A percentile compares a stretch with the other conserved stretches of the same genome.
Conservation (phyloP, 2,797 vertebrate genomes). For the Periparus ater region DNA sequence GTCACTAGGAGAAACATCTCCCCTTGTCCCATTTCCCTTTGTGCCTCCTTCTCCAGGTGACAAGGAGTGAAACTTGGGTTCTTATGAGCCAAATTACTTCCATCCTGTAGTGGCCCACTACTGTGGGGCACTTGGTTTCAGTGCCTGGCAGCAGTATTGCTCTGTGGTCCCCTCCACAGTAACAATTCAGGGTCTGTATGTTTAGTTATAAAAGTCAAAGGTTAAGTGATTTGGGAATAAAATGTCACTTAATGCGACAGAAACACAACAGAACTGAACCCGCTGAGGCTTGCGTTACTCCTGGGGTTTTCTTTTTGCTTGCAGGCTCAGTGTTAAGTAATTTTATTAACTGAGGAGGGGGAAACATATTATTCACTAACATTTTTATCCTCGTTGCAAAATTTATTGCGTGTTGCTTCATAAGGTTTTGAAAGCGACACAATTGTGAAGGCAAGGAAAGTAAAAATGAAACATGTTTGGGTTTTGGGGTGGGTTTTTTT, state of each 20-base stretch:
- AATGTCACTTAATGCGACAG: slow-evolving; percentile 75
- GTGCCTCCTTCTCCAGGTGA: not conserved
- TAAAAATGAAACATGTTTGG: slow-evolving; percentile 29
- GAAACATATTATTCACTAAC: slow-evolving; percentile 69
- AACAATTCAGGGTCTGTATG: slow-evolving; percentile 54
- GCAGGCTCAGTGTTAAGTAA: slow-evolving; percentile 74
- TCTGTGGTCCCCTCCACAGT: slow-evolving; percentile 3
- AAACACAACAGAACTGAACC: slow-evolving; percentile 71
- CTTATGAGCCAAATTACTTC: not conserved
- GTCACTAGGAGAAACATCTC: not conserved
- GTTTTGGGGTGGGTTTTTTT: not conserved
- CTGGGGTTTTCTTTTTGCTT: slow-evolving; percentile 69
- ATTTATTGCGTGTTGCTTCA: slow-evolving; percentile 70
- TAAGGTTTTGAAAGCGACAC: not conserved
- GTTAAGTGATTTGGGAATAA: slow-evolving; percentile 81
- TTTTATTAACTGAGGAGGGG: slow-evolving; percentile 78
- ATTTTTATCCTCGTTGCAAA: slow-evolving; percentile 71
- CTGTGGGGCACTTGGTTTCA: not conserved
- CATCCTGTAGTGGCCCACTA: not conserved
- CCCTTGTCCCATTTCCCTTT: not conserved
- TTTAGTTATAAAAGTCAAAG: slow-evolving; percentile 74
- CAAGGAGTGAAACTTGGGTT: not conserved
- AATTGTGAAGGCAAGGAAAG: slow-evolving; percentile 43
- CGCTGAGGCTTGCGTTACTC: slow-evolving; percentile 54
- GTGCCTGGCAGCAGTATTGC: not conserved